These are phyloP conservation scores for Mythimna impura DNA, from an alignment of 2,888 invertebrate species.

Conservation along the genomic window DNA sequence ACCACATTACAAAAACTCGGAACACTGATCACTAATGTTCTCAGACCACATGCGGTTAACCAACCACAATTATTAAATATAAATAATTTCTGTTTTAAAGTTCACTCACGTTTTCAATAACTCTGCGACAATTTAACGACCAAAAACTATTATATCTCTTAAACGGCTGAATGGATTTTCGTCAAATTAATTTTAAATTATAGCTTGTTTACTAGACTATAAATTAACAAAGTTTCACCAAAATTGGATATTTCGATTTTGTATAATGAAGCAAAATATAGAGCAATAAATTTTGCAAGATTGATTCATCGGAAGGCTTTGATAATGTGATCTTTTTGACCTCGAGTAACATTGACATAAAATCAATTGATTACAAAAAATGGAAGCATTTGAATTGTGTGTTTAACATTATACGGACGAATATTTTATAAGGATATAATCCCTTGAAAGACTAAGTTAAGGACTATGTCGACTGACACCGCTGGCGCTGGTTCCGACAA, in stretches of 20 bases:
- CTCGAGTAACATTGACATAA: conserved; percentile 17
- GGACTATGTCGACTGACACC: no score
- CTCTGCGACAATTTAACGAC: not conserved
- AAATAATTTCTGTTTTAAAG: conserved; percentile 4
- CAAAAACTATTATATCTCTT: not conserved
- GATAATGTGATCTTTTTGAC: conserved; percentile 19
- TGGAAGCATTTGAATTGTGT: not conserved
- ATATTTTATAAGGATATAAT: not conserved
- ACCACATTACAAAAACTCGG: conserved; percentile 10
- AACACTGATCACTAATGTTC: not conserved
- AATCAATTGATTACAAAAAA: conserved; percentile 6
- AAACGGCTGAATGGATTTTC: conserved; percentile 1
- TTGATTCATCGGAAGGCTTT: no score
- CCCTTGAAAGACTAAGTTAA: not conserved
- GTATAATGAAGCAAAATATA: not conserved
- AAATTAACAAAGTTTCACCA: not conserved
- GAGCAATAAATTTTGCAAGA: not conserved
- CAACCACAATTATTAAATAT: conserved; percentile 13
- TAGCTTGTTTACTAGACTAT: not conserved
- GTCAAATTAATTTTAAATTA: not conserved
- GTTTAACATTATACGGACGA: not conserved
- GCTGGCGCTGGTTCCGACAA: no score
- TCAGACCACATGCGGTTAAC: conserved; percentile 8
- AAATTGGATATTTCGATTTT: not conserved
- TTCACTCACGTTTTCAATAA: conserved; percentile 3